phyloP scores from a whole-genome alignment of 1,140 invertebrate genomes.

The Aradophagus sp. region DNA sequence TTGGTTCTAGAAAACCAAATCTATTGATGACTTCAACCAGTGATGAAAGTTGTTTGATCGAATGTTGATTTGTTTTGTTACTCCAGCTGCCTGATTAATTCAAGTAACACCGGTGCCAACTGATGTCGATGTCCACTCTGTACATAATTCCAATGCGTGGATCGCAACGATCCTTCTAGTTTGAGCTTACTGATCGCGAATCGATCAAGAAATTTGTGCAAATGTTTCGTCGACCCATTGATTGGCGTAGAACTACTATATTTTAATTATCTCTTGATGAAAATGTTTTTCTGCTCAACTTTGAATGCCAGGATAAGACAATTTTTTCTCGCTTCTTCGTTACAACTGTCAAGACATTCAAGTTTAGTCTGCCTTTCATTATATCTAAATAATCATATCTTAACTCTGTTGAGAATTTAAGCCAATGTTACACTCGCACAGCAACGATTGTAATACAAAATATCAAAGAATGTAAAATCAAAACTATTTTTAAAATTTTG shows the following conservation, averaged over 20 bases:
- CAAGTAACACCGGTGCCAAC: slow-evolving; percentile 17
- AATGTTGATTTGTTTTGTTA: no score
- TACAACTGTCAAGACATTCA: no score
- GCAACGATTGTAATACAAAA: no score
- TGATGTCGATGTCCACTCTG: slow-evolving; percentile 11
- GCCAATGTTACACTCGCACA: no score
- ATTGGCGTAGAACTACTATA: slow-evolving; percentile 23
- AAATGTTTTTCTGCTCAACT: slow-evolving; percentile 16
- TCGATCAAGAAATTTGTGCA: slow-evolving; percentile 13
- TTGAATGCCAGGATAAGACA: neutral
- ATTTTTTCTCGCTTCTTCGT: no score
- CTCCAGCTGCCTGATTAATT: no score
- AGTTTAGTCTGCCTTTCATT: no score
- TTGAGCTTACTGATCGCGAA: slow-evolving; percentile 15
- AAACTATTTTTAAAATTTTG: no score
- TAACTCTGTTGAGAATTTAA: no score
- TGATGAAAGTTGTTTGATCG: no score
- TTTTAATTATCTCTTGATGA: slow-evolving; percentile 15
- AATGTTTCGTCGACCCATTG: slow-evolving; percentile 15
- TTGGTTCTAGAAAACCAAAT: slow-evolving; percentile 22
- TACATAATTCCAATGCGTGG: slow-evolving; percentile 5
- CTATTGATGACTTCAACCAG: slow-evolving; percentile 19
- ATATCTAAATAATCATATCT: no score
- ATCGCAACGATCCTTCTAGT: slow-evolving; percentile 7
- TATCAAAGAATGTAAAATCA: no score